These are phyloP conservation scores for Pelochelys cantorii DNA, from an alignment of 2,797 vertebrate species.

Conservation along the genomic window DNA sequence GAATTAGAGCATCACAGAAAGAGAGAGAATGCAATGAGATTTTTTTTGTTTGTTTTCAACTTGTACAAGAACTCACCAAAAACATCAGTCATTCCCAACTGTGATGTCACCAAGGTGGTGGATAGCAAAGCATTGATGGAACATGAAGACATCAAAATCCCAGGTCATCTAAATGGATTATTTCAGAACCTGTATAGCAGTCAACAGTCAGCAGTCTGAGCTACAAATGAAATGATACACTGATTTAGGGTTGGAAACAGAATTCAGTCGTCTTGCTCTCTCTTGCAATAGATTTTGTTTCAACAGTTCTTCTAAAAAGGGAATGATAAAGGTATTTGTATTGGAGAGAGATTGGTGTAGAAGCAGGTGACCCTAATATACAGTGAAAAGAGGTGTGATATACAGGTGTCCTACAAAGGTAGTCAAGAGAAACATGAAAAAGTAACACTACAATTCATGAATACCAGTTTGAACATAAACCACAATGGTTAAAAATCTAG, in stretches of 20 bases:
- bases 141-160: conserved; percentile 13
- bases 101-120: not conserved
- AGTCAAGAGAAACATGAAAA: not conserved
- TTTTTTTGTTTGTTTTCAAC: conserved; percentile 4
- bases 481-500: not conserved
- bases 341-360: not conserved
- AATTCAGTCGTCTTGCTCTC: not conserved
- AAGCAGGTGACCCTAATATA: not conserved
- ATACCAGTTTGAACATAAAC: not conserved
- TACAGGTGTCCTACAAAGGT: not conserved
- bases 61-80: conserved; percentile 23
- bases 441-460: not conserved
- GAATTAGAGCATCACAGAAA: conserved; percentile 44
- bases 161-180: not conserved
- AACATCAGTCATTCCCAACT: conserved; percentile 1
- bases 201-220: not conserved
- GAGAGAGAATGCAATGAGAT: conserved; percentile 53
- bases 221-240: conserved; percentile 32
- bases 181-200: conserved; percentile 16
- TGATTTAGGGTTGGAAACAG: not conserved
- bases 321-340: not conserved
- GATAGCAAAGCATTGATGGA: conserved; percentile 30
- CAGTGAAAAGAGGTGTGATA: not conserved
- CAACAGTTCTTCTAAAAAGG: not conserved
- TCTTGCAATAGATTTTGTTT: conserved; percentile 42